Conservation (phyloP, 1,140 invertebrate genomes). For the Notospermus geniculatus region DNA sequence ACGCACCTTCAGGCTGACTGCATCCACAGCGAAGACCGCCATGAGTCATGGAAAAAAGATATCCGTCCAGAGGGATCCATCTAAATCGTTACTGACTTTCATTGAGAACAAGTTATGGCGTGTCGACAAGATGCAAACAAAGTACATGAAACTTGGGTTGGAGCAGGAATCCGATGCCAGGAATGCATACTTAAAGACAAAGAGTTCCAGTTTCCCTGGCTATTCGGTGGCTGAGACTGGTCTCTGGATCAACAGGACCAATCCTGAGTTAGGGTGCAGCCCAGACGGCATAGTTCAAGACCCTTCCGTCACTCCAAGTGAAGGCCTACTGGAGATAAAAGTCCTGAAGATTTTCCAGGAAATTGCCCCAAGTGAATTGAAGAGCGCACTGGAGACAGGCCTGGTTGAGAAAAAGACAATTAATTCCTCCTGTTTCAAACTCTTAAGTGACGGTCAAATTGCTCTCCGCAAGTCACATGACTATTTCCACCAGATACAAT, state of each 20-base stretch:
- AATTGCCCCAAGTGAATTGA: background rate
- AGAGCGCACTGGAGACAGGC: background rate
- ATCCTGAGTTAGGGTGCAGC: slow-evolving; percentile 3
- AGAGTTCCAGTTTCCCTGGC: background rate
- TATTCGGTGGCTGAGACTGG: slow-evolving; percentile 7
- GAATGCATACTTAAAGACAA: background rate
- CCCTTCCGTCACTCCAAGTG: background rate
- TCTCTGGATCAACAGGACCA: background rate
- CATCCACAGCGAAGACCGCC: too few relatives aligned
- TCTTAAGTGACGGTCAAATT: background rate
- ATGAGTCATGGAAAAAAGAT: too few relatives aligned
- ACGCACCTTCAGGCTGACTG: too few relatives aligned
- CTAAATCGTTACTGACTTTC: too few relatives aligned
- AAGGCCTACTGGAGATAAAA: slow-evolving; percentile 3
- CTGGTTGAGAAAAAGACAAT: background rate
- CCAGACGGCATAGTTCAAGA: background rate
- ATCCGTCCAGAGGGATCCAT: too few relatives aligned
- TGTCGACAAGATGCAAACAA: too few relatives aligned
- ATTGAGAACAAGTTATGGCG: too few relatives aligned
- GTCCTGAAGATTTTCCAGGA: background rate
- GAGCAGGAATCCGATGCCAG: background rate
- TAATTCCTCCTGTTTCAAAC: background rate
- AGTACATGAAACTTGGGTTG: too few relatives aligned
- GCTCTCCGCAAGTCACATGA: background rate
- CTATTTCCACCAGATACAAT: slow-evolving; percentile 4